A percentile compares a stretch with the other conserved stretches of the same genome.
Conservation (phyloP, 1,140 invertebrate genomes). For the Apocrypta bakeri region DNA sequence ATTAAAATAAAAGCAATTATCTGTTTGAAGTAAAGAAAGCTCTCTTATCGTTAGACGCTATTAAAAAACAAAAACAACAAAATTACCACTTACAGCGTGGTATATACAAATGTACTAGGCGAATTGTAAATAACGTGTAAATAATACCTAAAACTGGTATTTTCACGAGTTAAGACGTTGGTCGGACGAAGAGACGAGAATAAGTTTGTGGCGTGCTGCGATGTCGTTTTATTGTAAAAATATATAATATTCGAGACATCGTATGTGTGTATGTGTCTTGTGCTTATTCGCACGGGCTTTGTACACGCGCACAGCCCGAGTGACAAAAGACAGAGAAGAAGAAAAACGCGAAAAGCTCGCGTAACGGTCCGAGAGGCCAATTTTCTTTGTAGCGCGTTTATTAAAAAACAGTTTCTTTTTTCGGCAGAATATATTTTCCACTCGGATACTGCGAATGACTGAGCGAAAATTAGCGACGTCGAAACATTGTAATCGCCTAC, state of each 20-base stretch:
- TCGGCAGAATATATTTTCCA: constrained; percentile 7
- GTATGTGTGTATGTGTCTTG: too few species aligned
- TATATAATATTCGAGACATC: constrained; percentile 10
- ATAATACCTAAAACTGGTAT: constrained; percentile 51
- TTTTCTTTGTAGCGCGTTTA: too few species aligned
- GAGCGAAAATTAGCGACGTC: neutral
- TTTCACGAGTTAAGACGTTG: neutral
- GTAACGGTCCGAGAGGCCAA: too few species aligned
- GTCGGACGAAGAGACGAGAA: neutral
- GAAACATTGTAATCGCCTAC: neutral
- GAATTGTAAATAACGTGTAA: constrained; percentile 62
- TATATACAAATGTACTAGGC: constrained; percentile 1
- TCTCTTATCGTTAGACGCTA: neutral
- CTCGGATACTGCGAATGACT: neutral
- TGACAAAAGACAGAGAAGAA: too few species aligned
- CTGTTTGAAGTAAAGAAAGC: neutral
- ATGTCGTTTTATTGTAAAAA: constrained; percentile 28
- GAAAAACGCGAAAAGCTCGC: too few species aligned
- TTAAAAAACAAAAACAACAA: neutral
- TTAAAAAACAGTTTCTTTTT: neutral
- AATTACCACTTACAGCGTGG: neutral
- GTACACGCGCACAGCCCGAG: too few species aligned
- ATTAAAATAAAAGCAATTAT: neutral
- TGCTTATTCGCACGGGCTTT: too few species aligned
- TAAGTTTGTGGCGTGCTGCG: neutral